Evolutionary conservation across 2,113 vertebrate species (phyloP).

Genomic region (Conger conger): DNA sequence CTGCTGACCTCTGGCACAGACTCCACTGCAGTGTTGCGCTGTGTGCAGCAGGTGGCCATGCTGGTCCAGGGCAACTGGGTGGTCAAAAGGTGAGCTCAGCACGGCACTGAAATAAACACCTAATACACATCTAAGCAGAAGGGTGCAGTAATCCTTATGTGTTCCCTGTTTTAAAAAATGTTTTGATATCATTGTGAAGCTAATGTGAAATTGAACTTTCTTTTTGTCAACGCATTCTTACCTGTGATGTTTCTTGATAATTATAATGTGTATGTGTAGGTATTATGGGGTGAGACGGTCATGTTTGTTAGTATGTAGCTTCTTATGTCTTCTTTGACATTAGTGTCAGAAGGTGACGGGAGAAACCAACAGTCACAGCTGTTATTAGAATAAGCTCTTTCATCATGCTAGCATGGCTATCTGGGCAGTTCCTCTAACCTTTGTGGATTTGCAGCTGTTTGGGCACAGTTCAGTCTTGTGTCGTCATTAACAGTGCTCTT

Average conservation of each 20-base stretch:
- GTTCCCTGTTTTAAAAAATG: not conserved
- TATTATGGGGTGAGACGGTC: no score
- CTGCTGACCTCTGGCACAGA: conserved; percentile 86
- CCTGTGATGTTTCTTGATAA: no score
- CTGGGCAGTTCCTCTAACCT: not conserved
- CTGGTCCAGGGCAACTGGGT: conserved; percentile 98
- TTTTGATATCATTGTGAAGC: no score
- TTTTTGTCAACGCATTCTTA: no score
- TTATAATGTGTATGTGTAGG: no score
- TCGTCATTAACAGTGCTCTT: not conserved
- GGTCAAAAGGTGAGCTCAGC: conserved; percentile 84
- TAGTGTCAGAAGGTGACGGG: no score
- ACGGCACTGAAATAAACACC: not conserved
- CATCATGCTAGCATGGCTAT: not conserved
- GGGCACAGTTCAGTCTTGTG: no score
- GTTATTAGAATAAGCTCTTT: not conserved
- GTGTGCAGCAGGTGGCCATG: conserved; percentile 98
- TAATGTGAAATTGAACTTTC: no score
- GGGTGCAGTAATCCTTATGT: not conserved
- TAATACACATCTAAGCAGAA: not conserved
- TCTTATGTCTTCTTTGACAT: no score
- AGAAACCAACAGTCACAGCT: no score
- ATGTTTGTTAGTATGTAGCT: no score
- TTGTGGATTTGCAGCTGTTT: not conserved
- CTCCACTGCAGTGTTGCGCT: conserved; percentile 84